These are phyloP conservation scores for Tetraodon nigroviridis DNA, from an alignment of 2,113 vertebrate species.

Conservation along the genomic window DNA sequence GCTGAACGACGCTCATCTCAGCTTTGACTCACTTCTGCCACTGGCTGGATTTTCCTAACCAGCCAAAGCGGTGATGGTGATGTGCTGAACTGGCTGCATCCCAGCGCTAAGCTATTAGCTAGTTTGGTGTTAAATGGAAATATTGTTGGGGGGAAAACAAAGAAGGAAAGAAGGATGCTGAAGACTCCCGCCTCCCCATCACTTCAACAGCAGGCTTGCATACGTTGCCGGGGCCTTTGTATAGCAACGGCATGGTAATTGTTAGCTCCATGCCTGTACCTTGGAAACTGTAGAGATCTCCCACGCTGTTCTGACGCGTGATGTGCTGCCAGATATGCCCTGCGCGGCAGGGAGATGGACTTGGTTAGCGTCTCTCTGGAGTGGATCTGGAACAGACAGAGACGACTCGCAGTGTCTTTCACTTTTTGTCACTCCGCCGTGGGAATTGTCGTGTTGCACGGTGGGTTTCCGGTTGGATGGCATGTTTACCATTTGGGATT, in stretches of 20 bases:
- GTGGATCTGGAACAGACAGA: constrained; percentile 82
- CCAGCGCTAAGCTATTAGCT: no score
- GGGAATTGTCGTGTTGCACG: background rate
- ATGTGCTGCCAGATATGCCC: constrained; percentile 98
- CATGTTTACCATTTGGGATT: constrained; percentile 14
- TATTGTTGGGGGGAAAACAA: background rate
- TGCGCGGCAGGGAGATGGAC: constrained; percentile 95
- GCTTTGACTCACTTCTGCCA: no score
- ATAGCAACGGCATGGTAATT: constrained; percentile 28
- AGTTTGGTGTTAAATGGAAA: background rate
- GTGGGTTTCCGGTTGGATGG: constrained; percentile 6
- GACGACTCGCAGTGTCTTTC: constrained; percentile 15
- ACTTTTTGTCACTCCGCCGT: constrained; percentile 33
- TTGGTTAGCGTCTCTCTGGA: constrained; percentile 89
- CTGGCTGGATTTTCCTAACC: no score
- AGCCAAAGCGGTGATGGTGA: no score
- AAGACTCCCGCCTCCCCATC: background rate
- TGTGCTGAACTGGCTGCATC: no score
- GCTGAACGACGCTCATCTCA: no score
- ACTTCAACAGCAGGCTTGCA: background rate
- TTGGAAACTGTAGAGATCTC: constrained; percentile 97
- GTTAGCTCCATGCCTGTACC: constrained; percentile 72
- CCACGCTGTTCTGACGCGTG: constrained; percentile 93
- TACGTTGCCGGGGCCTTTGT: background rate
- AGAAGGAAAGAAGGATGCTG: no score